Conservation (phyloP, 2,888 invertebrate genomes). For the Crocallis elinguaria region DNA sequence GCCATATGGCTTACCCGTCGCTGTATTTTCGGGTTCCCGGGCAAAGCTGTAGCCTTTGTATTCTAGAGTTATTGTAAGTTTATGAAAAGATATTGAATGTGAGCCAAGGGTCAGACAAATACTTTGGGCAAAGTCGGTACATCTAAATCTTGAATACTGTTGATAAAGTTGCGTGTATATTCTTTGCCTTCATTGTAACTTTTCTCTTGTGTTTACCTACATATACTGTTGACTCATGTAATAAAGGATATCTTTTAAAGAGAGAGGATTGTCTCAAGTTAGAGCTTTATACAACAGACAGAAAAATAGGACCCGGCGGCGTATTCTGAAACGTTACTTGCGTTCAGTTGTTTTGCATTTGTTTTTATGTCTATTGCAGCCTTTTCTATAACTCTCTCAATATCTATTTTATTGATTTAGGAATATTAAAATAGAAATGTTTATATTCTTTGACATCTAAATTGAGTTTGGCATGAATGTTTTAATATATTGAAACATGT, state of each 20-base stretch:
- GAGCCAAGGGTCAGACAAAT: slow-evolving; percentile 9
- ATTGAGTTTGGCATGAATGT: too few species aligned
- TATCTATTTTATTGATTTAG: too few species aligned
- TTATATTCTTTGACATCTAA: too few species aligned
- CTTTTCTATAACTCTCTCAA: too few species aligned
- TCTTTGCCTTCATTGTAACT: not conserved
- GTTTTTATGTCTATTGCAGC: too few species aligned
- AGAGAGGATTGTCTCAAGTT: too few species aligned
- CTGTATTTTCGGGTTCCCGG: not conserved
- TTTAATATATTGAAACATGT: too few species aligned
- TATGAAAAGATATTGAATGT: slow-evolving; percentile 7
- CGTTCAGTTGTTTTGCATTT: too few species aligned
- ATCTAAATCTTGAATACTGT: slow-evolving; percentile 4
- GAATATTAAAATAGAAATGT: too few species aligned
- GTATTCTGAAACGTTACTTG: too few species aligned
- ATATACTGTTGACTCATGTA: not conserved
- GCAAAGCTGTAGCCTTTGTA: slow-evolving; percentile 2
- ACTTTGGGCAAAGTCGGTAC: not conserved
- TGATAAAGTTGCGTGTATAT: not conserved
- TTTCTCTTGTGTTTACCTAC: not conserved
- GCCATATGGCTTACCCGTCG: slow-evolving; percentile 3
- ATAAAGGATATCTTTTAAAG: not conserved
- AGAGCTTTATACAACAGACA: too few species aligned
- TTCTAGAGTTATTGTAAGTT: slow-evolving; percentile 4
- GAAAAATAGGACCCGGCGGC: too few species aligned